Conservation (phyloP, 1,140 invertebrate genomes). For the Rhizoglyphus robini region DNA sequence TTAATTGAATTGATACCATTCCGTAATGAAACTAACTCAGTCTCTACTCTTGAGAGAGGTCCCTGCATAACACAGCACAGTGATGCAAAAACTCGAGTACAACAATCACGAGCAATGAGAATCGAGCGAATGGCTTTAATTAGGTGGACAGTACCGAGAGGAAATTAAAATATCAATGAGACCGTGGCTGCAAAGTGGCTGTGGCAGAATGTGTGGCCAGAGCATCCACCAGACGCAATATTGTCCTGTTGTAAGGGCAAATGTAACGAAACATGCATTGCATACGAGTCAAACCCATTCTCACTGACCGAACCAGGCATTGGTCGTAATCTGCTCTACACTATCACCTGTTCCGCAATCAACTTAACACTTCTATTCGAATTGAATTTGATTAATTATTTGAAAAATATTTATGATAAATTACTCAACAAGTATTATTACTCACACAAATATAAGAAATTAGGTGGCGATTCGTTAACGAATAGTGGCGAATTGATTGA, state of each 20-base stretch:
- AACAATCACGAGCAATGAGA: too few relatives aligned
- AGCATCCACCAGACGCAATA: not conserved
- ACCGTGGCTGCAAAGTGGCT: too few relatives aligned
- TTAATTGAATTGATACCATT: not conserved
- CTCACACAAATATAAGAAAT: conserved; percentile 26
- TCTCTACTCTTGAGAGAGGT: not conserved
- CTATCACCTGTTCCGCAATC: conserved; percentile 37
- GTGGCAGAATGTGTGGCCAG: too few relatives aligned
- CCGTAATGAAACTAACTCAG: too few relatives aligned
- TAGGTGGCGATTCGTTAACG: too few relatives aligned
- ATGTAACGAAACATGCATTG: conserved; percentile 5
- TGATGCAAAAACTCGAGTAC: too few relatives aligned
- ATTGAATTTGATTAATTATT: conserved; percentile 30
- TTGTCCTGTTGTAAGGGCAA: not conserved
- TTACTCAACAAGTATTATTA: too few relatives aligned
- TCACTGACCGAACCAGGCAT: conserved; percentile 40
- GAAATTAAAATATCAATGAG: too few relatives aligned
- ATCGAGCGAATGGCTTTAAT: too few relatives aligned
- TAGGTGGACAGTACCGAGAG: too few relatives aligned
- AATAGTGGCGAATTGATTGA: conserved; percentile 32
- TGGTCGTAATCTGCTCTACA: conserved; percentile 41
- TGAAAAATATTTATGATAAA: too few relatives aligned
- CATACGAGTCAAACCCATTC: conserved; percentile 32
- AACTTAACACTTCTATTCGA: conserved; percentile 35
- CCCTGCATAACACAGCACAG: too few relatives aligned